Evolutionary conservation across 2,797 vertebrate genomes (phyloP).

Genomic region (Lagodon rhomboides): DNA sequence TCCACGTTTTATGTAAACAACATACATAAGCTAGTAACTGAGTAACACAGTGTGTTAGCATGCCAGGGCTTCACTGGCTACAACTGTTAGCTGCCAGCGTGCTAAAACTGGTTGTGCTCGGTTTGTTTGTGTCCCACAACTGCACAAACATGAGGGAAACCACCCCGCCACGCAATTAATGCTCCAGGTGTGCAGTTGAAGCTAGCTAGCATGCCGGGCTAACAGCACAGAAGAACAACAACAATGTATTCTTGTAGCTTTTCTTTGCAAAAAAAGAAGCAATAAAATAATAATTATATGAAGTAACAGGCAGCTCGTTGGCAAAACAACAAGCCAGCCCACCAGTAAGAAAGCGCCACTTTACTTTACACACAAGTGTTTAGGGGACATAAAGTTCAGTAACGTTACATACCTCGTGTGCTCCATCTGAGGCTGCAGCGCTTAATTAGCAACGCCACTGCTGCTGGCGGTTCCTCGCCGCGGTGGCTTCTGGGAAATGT

Average conservation of each 20-base stretch:
- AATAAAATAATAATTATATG: accelerated
- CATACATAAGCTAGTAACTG: constrained; percentile 22
- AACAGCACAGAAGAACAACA: neutral
- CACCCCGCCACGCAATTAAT: neutral
- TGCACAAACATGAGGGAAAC: neutral
- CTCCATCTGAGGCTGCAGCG: neutral
- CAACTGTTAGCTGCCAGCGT: neutral
- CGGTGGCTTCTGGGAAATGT: constrained; percentile 45
- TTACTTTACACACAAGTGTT: too few species aligned
- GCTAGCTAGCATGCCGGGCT: constrained; percentile 19
- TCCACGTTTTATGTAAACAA: constrained; percentile 1
- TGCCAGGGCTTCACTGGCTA: neutral
- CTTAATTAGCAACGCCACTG: neutral
- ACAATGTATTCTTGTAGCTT: neutral
- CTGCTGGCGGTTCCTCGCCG: neutral
- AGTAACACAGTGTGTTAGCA: neutral
- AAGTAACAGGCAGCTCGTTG: accelerated
- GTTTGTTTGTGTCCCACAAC: neutral
- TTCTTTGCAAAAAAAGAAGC: neutral
- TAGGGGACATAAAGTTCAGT: accelerated
- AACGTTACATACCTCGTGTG: constrained; percentile 37
- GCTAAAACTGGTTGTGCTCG: neutral
- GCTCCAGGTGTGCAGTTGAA: neutral
- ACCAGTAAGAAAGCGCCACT: accelerated
- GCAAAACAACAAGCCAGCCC: accelerated